phyloP scores from a whole-genome alignment of 92 coral and sea anemone genomes.

The Palythoa grandis region DNA sequence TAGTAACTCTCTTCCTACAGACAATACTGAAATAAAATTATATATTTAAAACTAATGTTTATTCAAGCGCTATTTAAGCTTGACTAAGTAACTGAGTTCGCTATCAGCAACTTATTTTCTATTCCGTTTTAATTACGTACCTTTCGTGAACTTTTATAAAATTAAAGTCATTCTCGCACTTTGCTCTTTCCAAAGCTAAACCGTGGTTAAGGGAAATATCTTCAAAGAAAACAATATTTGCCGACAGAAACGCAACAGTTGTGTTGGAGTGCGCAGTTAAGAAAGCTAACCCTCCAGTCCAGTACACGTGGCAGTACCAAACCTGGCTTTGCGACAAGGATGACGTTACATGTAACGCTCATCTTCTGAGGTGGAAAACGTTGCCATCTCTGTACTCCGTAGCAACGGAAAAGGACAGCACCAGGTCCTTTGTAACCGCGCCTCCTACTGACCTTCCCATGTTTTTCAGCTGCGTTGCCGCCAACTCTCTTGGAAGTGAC shows the following conservation, averaged over 20 bases:
- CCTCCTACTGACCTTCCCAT: slow-evolving; percentile 11
- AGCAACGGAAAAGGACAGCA: slow-evolving; percentile 8
- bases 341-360: slow-evolving; percentile 26
- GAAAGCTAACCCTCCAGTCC: slow-evolving; percentile 29
- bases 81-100: too few relatives aligned
- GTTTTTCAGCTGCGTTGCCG: slow-evolving; percentile 33
- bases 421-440: slow-evolving; percentile 15
- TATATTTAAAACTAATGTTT: too few relatives aligned
- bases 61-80: too few relatives aligned
- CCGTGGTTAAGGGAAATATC: slow-evolving; percentile 20
- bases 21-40: too few relatives aligned
- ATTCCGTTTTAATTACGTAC: too few relatives aligned
- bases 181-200: background rate
- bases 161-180: too few relatives aligned
- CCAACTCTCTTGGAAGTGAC: slow-evolving; percentile 33
- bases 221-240: slow-evolving; percentile 12
- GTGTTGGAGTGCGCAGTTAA: slow-evolving; percentile 22
- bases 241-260: slow-evolving; percentile 9
- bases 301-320: slow-evolving; percentile 40
- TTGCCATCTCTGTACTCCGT: slow-evolving; percentile 1
- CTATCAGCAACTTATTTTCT: too few relatives aligned
- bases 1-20: too few relatives aligned
- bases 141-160: too few relatives aligned
- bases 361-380: slow-evolving; percentile 23
- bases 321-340: slow-evolving; percentile 37